Base-by-base conservation (phyloP, 2,797 vertebrate species). In the Danio kyathit region DNA sequence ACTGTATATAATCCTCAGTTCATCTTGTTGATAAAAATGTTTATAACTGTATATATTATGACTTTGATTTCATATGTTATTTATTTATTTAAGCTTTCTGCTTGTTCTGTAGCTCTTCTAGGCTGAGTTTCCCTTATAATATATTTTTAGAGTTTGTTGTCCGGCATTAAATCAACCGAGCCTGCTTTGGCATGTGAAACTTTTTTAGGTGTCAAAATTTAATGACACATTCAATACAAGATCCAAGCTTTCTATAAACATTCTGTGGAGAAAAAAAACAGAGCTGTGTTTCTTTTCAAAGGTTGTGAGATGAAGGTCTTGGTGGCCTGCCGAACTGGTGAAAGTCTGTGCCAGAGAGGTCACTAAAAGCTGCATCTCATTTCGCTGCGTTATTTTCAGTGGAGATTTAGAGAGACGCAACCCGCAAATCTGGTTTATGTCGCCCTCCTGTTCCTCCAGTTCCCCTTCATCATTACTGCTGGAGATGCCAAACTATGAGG, bases 381-480 rank as follows among this genome's bases (percentile, higher is more conserved):
- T 88, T 82, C 70, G 64, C 52, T 77, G 66, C 59, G 40, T 72
- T 83, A 93, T 94, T 85, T 79, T 75, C 82, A 60, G 60, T 89
- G 90, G 93, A 93, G 82, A 94, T 96, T 94, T 94, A 78, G 91
- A 94, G 92, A 95, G 95, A 94, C 93, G 90, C 93, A 93, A 93
- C 95, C 95, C 93, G 93, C 94, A 95, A 95, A 95, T 94, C 94
- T 96, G 92, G 93, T 95, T 96, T 95, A 86, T 95, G 94, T 96
- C 94, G 94, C 94, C 80, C 74, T 61, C 71, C 81, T 69, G 10
- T 56, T 74, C 64, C 63, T 64, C 63, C 71, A 54, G 63, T 94
- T 94, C 94, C 92, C 93, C 89, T 91, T 92, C 87, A 89, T 90
- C 89, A 91, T 93, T 94, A 74, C 93, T 93, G 90, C 91, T 91